Conservation (phyloP, 1,140 invertebrate genomes). For the Dendrolimus punctatus region DNA sequence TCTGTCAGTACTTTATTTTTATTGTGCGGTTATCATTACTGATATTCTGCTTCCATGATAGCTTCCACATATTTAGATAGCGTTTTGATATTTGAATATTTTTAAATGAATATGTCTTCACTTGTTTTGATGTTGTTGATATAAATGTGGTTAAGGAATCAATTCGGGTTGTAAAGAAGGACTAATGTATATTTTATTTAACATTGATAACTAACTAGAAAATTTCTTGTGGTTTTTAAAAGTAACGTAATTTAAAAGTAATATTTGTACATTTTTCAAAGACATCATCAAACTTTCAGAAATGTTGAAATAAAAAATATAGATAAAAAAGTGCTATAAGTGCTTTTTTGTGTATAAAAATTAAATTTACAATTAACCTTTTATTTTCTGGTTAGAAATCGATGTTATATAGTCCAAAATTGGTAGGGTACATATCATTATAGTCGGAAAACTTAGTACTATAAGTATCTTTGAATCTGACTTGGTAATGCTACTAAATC, state of each 20-base stretch:
- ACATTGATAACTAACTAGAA: no score
- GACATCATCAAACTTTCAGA: no score
- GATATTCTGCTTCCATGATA: background rate
- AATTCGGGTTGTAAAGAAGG: conserved; percentile 34
- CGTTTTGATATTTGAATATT: background rate
- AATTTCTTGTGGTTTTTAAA: no score
- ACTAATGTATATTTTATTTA: background rate
- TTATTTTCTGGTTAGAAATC: no score
- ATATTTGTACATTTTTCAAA: no score
- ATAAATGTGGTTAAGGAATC: conserved; percentile 64
- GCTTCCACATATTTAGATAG: background rate
- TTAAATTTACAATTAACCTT: no score
- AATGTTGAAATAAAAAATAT: no score
- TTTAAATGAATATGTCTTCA: conserved; percentile 43
- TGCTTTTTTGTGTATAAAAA: no score
- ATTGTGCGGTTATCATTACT: background rate
- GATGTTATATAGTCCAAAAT: conserved; percentile 1
- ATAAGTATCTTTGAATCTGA: conserved; percentile 68
- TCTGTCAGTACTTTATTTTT: no score
- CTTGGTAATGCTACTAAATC: conserved; percentile 30
- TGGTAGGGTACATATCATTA: conserved; percentile 57
- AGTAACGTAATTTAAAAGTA: no score
- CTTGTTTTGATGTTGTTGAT: conserved; percentile 70
- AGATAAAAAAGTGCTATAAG: no score
- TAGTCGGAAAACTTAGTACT: conserved; percentile 62